A percentile compares a stretch with the other conserved stretches of the same genome.
Evolutionary conservation across 2,888 invertebrate species (phyloP).

Genomic region (Proisotoma minuta): DNA sequence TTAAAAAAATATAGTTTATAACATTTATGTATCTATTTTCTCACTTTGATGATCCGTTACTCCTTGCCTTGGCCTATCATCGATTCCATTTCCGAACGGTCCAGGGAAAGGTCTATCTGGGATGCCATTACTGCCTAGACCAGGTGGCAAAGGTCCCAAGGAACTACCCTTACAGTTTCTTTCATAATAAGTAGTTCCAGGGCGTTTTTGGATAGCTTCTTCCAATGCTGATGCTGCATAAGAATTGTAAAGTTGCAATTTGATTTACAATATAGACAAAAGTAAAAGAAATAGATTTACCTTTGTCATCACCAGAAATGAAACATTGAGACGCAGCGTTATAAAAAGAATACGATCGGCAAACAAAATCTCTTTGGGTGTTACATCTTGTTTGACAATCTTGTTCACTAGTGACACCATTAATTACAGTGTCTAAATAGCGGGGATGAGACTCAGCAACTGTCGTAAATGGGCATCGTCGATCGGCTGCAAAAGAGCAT

Average conservation of each 20-base stretch:
- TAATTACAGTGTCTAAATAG: constrained; percentile 50
- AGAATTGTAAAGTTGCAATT: neutral
- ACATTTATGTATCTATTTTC: neutral
- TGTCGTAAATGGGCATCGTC: constrained; percentile 49
- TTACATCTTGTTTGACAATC: constrained; percentile 52
- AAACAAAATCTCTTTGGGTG: constrained; percentile 51
- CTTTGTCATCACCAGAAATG: constrained; percentile 51
- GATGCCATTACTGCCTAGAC: constrained; percentile 18
- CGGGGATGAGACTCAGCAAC: constrained; percentile 50
- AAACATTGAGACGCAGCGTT: constrained; percentile 52
- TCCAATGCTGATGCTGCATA: constrained; percentile 45
- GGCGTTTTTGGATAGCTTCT: constrained; percentile 49
- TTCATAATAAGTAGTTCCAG: constrained; percentile 50
- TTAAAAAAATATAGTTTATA: constrained; percentile 2
- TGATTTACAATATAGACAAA: constrained; percentile 4
- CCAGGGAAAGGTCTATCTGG: constrained; percentile 40
- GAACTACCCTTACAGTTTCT: constrained; percentile 48
- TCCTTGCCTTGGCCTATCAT: constrained; percentile 44
- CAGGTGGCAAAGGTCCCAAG: constrained; percentile 17
- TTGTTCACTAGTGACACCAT: constrained; percentile 50
- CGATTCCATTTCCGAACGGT: constrained; percentile 42
- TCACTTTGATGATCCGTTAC: constrained; percentile 47
- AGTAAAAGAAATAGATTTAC: constrained; percentile 33
- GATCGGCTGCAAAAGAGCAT: constrained; percentile 44
- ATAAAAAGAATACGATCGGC: constrained; percentile 52